A percentile compares a stretch with the other conserved stretches of the same genome.
These are phyloP conservation scores for Synergus japonicus DNA, from an alignment of 2,888 invertebrate genomes.

Conservation along the genomic window DNA sequence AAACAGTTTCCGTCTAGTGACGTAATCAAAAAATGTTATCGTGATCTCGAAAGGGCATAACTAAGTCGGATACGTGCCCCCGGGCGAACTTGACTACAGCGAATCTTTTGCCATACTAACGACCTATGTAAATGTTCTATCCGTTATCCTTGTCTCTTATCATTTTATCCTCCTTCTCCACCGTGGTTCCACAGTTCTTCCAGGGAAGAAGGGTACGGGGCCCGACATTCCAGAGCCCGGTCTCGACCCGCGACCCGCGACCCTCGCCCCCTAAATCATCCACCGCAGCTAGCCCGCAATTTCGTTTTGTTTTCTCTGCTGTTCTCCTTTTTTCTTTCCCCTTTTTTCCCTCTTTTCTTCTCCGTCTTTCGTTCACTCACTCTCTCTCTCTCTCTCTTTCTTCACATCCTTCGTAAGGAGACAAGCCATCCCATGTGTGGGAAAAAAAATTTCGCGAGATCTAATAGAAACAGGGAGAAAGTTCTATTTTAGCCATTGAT, in stretches of 20 bases:
- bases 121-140: constrained; percentile 75
- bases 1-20: neutral
- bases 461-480: constrained; percentile 11
- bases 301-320: constrained; percentile 74
- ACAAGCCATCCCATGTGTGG: constrained; percentile 32
- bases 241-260: constrained; percentile 76
- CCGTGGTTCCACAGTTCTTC: constrained; percentile 49
- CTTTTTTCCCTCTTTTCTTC: constrained; percentile 46
- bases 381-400: constrained; percentile 42
- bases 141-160: constrained; percentile 75
- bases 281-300: constrained; percentile 75
- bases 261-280: constrained; percentile 77
- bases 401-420: constrained; percentile 40
- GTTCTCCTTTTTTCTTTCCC: constrained; percentile 56
- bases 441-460: constrained; percentile 16
- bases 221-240: constrained; percentile 71
- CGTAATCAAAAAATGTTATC: constrained; percentile 28
- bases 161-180: constrained; percentile 62
- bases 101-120: constrained; percentile 68
- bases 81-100: constrained; percentile 47
- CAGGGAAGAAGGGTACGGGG: constrained; percentile 50
- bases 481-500: neutral
- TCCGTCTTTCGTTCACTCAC: constrained; percentile 51
- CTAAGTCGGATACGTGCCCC: constrained; percentile 42
- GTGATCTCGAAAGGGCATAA: constrained; percentile 36